phyloP scores from a whole-genome alignment of 2,797 vertebrate species.

The Pangasius larnaudii region DNA sequence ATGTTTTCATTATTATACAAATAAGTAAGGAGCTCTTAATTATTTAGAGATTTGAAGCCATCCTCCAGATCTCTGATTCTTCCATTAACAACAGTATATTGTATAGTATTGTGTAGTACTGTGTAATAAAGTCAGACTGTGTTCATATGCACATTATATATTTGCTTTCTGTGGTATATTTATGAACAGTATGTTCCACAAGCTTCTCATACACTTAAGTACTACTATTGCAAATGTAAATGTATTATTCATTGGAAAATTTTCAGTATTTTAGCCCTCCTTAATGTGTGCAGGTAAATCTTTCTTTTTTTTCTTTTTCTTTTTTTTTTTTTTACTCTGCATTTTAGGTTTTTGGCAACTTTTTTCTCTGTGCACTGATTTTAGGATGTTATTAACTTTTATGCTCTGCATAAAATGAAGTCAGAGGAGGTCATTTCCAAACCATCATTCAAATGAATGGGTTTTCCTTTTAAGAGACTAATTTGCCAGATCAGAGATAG shows the following conservation, averaged over 20 bases:
- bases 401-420: constrained; percentile 31
- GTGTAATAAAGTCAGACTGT: background rate
- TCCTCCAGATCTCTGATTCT: background rate
- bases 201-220: background rate
- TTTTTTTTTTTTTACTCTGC: background rate
- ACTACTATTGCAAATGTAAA: background rate
- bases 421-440: constrained; percentile 26
- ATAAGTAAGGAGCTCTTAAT: background rate
- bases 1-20: background rate
- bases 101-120: background rate
- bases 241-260: constrained; percentile 10
- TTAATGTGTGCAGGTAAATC: background rate
- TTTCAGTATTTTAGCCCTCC: background rate
- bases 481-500: constrained; percentile 28
- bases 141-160: background rate
- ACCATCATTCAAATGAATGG: constrained; percentile 18
- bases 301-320: constrained; percentile 4
- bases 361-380: constrained; percentile 21
- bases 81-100: background rate
- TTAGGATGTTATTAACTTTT: constrained; percentile 41
- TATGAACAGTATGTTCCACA: background rate
- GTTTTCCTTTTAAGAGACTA: constrained; percentile 34
- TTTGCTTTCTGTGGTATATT: background rate
- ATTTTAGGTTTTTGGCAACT: background rate
- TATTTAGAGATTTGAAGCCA: background rate